phyloP scores from a whole-genome alignment of 2,888 invertebrate genomes.

The Epiblema foenella region DNA sequence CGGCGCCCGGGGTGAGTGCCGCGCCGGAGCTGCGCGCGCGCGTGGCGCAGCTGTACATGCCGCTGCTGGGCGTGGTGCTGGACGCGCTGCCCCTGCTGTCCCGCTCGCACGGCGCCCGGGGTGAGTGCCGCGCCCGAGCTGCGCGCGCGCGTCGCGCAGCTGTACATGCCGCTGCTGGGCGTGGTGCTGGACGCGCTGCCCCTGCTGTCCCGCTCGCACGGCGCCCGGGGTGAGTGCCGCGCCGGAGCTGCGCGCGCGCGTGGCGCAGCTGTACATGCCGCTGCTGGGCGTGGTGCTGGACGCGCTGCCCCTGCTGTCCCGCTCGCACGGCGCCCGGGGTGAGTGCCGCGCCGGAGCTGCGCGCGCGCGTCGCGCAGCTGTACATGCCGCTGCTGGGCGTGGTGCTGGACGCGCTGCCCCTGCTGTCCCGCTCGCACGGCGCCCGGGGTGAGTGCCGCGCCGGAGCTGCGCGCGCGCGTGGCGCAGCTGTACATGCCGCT shows the following conservation, averaged over 20 bases:
- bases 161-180: constrained; percentile 95
- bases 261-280: constrained; percentile 96
- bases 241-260: constrained; percentile 82
- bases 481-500: too few relatives aligned
- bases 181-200: constrained; percentile 94
- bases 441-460: constrained; percentile 60
- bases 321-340: constrained; percentile 49
- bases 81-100: too few relatives aligned
- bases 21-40: neutral
- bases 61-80: too few relatives aligned
- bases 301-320: constrained; percentile 91
- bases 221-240: constrained; percentile 54
- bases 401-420: too few relatives aligned
- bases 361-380: too few relatives aligned
- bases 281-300: constrained; percentile 94
- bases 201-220: constrained; percentile 87
- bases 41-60: too few relatives aligned
- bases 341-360: neutral
- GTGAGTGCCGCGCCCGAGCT: constrained; percentile 85
- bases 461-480: too few relatives aligned
- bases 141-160: constrained; percentile 91
- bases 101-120: too few relatives aligned
- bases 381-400: too few relatives aligned
- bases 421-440: too few relatives aligned
- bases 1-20: constrained; percentile 10